Conservation (phyloP, 2,797 vertebrate species). For the Amblyopsis hoosieri region DNA sequence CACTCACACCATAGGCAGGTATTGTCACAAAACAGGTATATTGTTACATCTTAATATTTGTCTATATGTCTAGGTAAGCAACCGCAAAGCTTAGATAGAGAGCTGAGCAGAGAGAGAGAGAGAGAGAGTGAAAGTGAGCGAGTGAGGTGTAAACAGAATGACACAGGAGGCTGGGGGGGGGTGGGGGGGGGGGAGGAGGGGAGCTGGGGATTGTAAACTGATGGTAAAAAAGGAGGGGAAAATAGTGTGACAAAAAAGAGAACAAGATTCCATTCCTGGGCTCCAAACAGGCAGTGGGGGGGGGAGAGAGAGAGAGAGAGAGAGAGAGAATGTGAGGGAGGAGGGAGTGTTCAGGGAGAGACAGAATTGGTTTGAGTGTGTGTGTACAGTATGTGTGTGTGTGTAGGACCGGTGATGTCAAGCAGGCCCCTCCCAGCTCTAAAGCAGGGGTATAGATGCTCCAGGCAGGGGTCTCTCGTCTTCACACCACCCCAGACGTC, state of each 20-base stretch:
- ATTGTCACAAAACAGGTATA: too few relatives aligned
- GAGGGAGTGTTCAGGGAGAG: constrained; percentile 13
- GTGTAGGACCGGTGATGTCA: constrained; percentile 44
- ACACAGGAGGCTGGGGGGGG: not conserved
- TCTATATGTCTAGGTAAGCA: too few relatives aligned
- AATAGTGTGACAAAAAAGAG: not conserved
- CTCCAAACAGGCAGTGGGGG: constrained; percentile 6
- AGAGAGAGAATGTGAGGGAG: constrained; percentile 7
- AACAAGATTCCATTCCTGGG: not conserved
- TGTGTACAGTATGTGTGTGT: constrained; percentile 13
- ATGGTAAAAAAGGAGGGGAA: constrained; percentile 6
- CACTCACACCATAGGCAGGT: too few relatives aligned
- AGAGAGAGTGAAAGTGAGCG: not conserved
- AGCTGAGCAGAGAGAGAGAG: too few relatives aligned
- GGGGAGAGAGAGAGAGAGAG: constrained; percentile 2
- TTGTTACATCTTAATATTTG: too few relatives aligned
- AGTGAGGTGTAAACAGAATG: constrained; percentile 1
- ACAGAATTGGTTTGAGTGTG: constrained; percentile 24
- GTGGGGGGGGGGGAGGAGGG: not conserved
- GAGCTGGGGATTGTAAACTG: not conserved
- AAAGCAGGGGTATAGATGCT: constrained; percentile 64
- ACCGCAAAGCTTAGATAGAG: too few relatives aligned
- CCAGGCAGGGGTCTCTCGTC: constrained; percentile 1
- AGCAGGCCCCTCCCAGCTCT: constrained; percentile 58
- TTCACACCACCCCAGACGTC: constrained; percentile 27